phyloP scores from a whole-genome alignment of 2,888 invertebrate species.

The Patella depressa region DNA sequence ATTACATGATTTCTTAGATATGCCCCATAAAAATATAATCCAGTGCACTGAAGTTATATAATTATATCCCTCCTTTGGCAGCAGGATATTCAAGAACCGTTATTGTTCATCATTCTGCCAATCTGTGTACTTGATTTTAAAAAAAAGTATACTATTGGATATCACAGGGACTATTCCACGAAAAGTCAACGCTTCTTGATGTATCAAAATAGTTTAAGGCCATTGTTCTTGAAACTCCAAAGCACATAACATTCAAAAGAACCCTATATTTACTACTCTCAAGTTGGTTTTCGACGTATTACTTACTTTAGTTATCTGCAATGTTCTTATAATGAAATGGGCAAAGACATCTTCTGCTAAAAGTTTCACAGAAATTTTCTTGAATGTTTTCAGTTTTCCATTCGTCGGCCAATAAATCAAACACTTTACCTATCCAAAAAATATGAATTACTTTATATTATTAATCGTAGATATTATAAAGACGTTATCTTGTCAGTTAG shows the following conservation, averaged over 20 bases:
- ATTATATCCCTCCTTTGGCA: too few relatives aligned
- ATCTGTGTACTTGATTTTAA: too few relatives aligned
- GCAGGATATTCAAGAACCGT: too few relatives aligned
- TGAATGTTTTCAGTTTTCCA: slow-evolving; percentile 36
- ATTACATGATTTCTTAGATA: too few relatives aligned
- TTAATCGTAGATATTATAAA: slow-evolving; percentile 7
- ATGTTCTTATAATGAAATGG: slow-evolving; percentile 49
- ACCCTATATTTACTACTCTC: neutral
- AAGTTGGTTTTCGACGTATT: neutral
- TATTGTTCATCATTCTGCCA: too few relatives aligned
- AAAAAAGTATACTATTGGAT: too few relatives aligned
- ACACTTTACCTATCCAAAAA: slow-evolving; percentile 49
- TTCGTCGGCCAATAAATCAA: slow-evolving; percentile 56
- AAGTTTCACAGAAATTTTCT: slow-evolving; percentile 43
- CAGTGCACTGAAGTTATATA: too few relatives aligned
- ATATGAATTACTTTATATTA: neutral
- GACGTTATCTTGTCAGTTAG: neutral
- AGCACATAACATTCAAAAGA: neutral
- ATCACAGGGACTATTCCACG: too few relatives aligned
- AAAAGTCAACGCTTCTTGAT: too few relatives aligned
- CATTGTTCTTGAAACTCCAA: neutral
- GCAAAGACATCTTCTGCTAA: slow-evolving; percentile 44
- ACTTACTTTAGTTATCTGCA: slow-evolving; percentile 34
- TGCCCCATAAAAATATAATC: too few relatives aligned
- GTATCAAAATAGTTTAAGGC: too few relatives aligned